Evolutionary conservation across 2,888 invertebrate genomes (phyloP).

Genomic region (Carterocephalus palaemon): DNA sequence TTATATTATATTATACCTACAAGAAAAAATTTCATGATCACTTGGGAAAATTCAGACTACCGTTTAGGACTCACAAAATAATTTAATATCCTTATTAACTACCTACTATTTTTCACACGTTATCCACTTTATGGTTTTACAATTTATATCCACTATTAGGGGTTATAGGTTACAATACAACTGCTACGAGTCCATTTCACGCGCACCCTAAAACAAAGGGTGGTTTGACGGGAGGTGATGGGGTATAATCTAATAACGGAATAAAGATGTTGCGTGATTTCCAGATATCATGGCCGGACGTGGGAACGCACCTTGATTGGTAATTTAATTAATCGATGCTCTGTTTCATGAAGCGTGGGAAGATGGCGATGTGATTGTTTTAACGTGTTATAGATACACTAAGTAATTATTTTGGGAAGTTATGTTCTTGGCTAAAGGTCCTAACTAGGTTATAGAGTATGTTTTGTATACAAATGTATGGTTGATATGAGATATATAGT

Average conservation of each 20-base stretch:
- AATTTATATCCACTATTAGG: neutral
- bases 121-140: conserved; percentile 1
- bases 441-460: too few species aligned
- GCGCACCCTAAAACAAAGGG: conserved; percentile 74
- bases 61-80: too few species aligned
- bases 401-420: too few species aligned
- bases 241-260: conserved; percentile 63
- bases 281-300: conserved; percentile 62
- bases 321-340: conserved; percentile 70
- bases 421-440: too few species aligned
- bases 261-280: conserved; percentile 79
- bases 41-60: too few species aligned
- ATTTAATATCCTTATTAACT: too few species aligned
- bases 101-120: conserved; percentile 9
- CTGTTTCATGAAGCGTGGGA: conserved; percentile 64
- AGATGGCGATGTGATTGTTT: conserved; percentile 29
- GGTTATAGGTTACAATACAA: conserved; percentile 43
- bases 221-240: conserved; percentile 39
- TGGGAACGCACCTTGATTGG: conserved; percentile 75
- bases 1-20: too few species aligned
- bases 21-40: too few species aligned
- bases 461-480: too few species aligned
- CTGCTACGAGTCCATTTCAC: conserved; percentile 65
- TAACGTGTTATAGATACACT: too few species aligned
- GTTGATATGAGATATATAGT: too few species aligned